Evolutionary conservation across 2,113 vertebrate genomes (phyloP), one percentile per base, ranked within the genome.

Genomic region (Aramus guarauna): DNA sequence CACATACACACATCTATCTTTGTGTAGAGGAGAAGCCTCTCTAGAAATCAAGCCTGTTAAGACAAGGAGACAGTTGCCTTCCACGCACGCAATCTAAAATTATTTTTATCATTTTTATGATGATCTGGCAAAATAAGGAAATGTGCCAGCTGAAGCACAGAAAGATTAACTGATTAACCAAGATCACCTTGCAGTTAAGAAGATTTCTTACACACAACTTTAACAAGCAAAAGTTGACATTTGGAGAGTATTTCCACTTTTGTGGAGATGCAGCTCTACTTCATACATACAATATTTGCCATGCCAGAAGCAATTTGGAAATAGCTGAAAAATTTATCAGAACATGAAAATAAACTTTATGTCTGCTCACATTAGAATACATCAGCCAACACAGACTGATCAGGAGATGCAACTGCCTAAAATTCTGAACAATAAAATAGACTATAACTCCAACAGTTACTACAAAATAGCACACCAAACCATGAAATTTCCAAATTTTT

Each of bases 21-120:
- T 30, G 45, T 22, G 3, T 2, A 62, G 53, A 56, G 11, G 16
- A 71, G 74, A 12, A 47, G 4, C 6, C 34, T n/a, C 37, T 60
- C 36, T 50, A 81, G 72, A 88, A 77, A 69, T 69, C 6, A 47
- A 43, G 26, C 12, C 26, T 64, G 13, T 5, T 79, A 12, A 64
- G 72, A 77, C 29, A 41, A 78, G 39, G 32, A 34, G 24, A 71
- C 30, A 45, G 16, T 8, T 86, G 13, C 21, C 9, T 77, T 72
- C 19, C 34, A 66, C 0, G 0, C 6, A 9, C 2, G 13, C 32
- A 4, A 14, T 20, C 24, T 36, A 17, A 56, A 88, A 69, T 29
- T 11, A 64, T 50, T 88, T 85, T 90, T 47, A 45, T 10, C 22
- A 19, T 10, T 19, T 50, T 59, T 24, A 17, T 7, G 76, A 53